phyloP scores from a whole-genome alignment of 2,113 vertebrate genomes.

The Sinocyclocheilus maitianheensis region DNA sequence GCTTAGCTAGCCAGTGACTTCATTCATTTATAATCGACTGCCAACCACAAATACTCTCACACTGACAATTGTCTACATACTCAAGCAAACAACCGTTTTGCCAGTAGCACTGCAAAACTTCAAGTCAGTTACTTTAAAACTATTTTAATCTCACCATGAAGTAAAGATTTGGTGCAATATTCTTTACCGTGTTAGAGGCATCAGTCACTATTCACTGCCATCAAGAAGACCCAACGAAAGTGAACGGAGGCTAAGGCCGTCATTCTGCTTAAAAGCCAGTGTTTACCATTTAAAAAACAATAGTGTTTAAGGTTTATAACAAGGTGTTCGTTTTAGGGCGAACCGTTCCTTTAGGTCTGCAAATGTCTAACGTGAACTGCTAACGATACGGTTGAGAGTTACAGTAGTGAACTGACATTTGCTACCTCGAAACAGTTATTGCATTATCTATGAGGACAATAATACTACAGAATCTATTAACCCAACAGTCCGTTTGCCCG shows the following conservation, averaged over 20 bases:
- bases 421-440: background rate
- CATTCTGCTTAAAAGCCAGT: background rate
- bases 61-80: background rate
- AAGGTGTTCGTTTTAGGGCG: background rate
- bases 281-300: background rate
- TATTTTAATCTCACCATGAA: background rate
- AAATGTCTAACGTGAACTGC: background rate
- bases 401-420: background rate
- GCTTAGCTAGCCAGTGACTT: background rate
- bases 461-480: background rate
- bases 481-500: background rate
- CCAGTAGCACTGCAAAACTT: background rate
- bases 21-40: background rate
- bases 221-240: background rate
- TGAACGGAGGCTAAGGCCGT: background rate
- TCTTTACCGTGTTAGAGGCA: background rate
- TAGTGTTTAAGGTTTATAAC: background rate
- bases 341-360: background rate
- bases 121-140: background rate
- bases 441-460: background rate
- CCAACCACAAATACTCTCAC: background rate
- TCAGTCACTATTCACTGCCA: background rate
- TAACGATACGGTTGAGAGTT: background rate
- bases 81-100: background rate
- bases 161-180: background rate